Evolutionary conservation across 2,797 vertebrate species (phyloP).

Genomic region (Xyrichtys novacula): DNA sequence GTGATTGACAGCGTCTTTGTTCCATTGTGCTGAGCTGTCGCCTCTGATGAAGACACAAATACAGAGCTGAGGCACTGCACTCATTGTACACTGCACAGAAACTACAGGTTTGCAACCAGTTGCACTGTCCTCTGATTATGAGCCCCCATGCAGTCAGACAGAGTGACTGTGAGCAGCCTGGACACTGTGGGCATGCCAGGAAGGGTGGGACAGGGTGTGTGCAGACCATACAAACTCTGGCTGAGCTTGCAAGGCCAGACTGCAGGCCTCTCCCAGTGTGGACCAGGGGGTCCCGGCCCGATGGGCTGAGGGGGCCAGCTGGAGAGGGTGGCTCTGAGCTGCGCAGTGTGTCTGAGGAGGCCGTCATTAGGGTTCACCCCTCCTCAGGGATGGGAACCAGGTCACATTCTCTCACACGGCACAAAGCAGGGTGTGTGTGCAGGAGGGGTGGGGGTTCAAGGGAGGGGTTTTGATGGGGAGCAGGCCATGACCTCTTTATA

Average conservation of each 20-base stretch:
- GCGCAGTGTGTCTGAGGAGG: slow-evolving; percentile 80
- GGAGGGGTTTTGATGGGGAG: slow-evolving; percentile 82
- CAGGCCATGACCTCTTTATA: slow-evolving; percentile 89
- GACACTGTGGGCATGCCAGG: slow-evolving; percentile 2
- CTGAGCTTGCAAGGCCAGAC: slow-evolving; percentile 21
- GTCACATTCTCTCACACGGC: slow-evolving; percentile 87
- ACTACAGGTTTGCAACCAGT: slow-evolving; percentile 67
- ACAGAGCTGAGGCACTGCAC: slow-evolving; percentile 60
- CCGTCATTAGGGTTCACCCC: slow-evolving; percentile 83
- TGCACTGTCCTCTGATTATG: slow-evolving; percentile 38
- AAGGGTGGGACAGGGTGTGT: slow-evolving; percentile 18
- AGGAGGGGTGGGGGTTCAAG: slow-evolving; percentile 74
- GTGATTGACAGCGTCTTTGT: slow-evolving; percentile 89
- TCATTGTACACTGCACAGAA: slow-evolving; percentile 66
- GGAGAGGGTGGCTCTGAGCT: slow-evolving; percentile 78
- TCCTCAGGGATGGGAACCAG: slow-evolving; percentile 88
- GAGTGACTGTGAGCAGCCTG: slow-evolving; percentile 10
- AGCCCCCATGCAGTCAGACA: background rate
- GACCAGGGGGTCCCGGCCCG: slow-evolving; percentile 62
- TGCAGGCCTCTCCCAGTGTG: slow-evolving; percentile 34
- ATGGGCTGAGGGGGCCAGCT: slow-evolving; percentile 76
- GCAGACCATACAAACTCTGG: slow-evolving; percentile 11
- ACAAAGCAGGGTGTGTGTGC: slow-evolving; percentile 85
- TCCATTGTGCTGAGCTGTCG: slow-evolving; percentile 87
- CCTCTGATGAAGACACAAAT: slow-evolving; percentile 88